Base-by-base conservation (phyloP, 2,888 invertebrate genomes). In the Chymomyza fuscimana region DNA sequence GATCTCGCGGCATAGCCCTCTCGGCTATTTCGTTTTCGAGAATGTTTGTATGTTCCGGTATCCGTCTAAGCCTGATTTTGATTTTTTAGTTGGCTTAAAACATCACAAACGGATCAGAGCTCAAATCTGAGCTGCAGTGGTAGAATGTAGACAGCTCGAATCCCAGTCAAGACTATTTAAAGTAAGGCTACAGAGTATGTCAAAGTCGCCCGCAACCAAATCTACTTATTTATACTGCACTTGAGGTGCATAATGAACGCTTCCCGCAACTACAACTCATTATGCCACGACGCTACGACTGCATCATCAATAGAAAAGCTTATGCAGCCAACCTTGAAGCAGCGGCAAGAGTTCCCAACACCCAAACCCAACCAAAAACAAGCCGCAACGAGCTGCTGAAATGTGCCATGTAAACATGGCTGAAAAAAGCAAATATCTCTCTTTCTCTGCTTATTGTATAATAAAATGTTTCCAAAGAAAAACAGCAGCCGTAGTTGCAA, bases 391-490 rank as follows among this genome's bases (percentile, higher is more conserved):
- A 22, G 25, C 19, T 61, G 12, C 29, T 22, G 52, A 78, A 73
- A 65, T 80, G 61, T 68, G 65, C 60, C 82, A 77, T 75, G 76
- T 82, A 82, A 82, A 70, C 73, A 73, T 63, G 61, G 50, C n/a
- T 12, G 46, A 56, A 46, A 71, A 63, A 70, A 73, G 46, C 69
- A 77, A 65, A 79, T 77, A 58, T 25, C 22, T 16, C 19, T 56
- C 19, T 51, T 51, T n/a, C 51, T 19, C 72, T 50, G 63, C 51
- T 65, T 15, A 61, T 74, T 68, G 71, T 63, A 69, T 73, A 76
- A 66, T 66, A 72, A 84, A 87, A 77, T 82, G 78, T 82, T 77
- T 72, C 75, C 76, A 80, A 78, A 81, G 78, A 73, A 73, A 67
- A 66, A 80, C n/a, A 63, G 50, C 16, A 36, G 54, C 6, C 46